These are phyloP conservation scores for Tetramorium simillimum DNA, from an alignment of 1,140 invertebrate genomes.

Conservation along the genomic window DNA sequence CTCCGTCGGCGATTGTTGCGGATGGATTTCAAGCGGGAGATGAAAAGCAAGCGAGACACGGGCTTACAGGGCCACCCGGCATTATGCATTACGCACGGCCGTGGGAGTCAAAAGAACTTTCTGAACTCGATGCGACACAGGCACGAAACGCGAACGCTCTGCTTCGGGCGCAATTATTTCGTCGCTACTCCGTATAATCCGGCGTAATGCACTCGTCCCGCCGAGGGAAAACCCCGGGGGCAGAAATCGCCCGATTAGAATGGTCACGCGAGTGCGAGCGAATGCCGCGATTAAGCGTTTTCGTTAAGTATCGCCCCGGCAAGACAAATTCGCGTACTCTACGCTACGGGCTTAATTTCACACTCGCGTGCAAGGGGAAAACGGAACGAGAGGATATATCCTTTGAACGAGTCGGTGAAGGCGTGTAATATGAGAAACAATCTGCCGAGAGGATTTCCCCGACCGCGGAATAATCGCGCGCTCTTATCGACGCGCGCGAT, in stretches of 20 bases:
- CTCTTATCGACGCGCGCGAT: constrained; percentile 52
- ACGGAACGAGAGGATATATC: neutral
- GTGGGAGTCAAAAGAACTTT: constrained; percentile 25
- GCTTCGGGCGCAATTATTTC: constrained; percentile 20
- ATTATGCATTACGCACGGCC: neutral
- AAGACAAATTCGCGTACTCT: constrained; percentile 38
- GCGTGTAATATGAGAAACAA: constrained; percentile 44
- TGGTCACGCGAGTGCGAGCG: constrained; percentile 43
- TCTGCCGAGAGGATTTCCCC: constrained; percentile 47
- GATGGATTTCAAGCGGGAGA: constrained; percentile 17
- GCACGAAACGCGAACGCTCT: constrained; percentile 28
- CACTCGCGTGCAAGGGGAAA: constrained; percentile 37
- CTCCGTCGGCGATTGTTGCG: neutral
- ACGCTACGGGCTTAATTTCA: constrained; percentile 33
- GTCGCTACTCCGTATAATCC: constrained; percentile 20
- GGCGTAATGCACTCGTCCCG: neutral
- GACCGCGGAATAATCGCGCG: constrained; percentile 22
- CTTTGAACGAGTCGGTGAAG: constrained; percentile 8
- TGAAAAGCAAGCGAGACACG: constrained; percentile 37
- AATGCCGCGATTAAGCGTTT: neutral
- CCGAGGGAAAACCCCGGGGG: neutral
- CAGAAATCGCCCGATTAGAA: constrained; percentile 38
- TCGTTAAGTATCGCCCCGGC: neutral
- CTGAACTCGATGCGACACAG: neutral
- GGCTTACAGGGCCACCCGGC: neutral